Conservation (phyloP, 2,888 invertebrate species). For the Drosophila mimetica region DNA sequence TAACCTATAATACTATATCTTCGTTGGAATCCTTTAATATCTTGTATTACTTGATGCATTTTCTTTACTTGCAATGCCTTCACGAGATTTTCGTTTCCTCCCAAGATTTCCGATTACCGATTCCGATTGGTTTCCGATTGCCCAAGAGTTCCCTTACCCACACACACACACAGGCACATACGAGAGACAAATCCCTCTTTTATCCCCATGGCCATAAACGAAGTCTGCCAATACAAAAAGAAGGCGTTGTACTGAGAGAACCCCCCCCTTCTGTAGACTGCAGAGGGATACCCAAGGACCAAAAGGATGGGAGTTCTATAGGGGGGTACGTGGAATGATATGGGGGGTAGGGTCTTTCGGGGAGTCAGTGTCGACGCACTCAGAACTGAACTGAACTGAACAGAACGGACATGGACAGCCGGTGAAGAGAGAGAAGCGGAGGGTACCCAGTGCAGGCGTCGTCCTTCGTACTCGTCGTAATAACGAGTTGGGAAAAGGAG, state of each 20-base stretch:
- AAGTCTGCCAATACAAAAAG: slow-evolving; percentile 47
- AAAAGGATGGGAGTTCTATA: slow-evolving; percentile 2
- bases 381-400: slow-evolving; percentile 39
- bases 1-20: too few species aligned
- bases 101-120: slow-evolving; percentile 42
- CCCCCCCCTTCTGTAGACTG: slow-evolving; percentile 1
- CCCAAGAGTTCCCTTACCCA: slow-evolving; percentile 20
- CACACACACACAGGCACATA: slow-evolving; percentile 9
- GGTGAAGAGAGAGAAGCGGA: slow-evolving; percentile 24
- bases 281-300: slow-evolving; percentile 21
- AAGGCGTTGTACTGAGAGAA: slow-evolving; percentile 46
- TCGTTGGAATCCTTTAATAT: background rate
- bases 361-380: slow-evolving; percentile 77
- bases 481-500: slow-evolving; percentile 57
- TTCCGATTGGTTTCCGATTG: slow-evolving; percentile 47
- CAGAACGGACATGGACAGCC: slow-evolving; percentile 45
- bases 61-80: background rate
- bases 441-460: slow-evolving; percentile 48
- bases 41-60: background rate
- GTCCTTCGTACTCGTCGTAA: slow-evolving; percentile 56
- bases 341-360: background rate
- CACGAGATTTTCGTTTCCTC: slow-evolving; percentile 10
- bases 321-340: background rate
- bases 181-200: slow-evolving; percentile 30
- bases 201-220: slow-evolving; percentile 39